Conservation (phyloP, 2,113 vertebrate species). For the pig (Sus scrofa) region T2T-Sscrofa CM000812.6:272932501-272933000, state of each 20-base stretch:
- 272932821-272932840: not conserved
- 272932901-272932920: not conserved
- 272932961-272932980: not conserved
- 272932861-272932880: not conserved
- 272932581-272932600: not conserved
- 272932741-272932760: not conserved
- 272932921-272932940: fast-evolving
- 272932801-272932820: too few species aligned
- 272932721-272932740: not conserved
- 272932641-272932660: not conserved
- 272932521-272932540: fast-evolving
- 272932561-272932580: not conserved
- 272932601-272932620: not conserved
- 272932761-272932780: not conserved
- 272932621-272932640: not conserved
- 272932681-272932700: not conserved
- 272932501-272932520: not conserved
- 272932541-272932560: not conserved
- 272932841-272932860: not conserved
- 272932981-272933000: not conserved
- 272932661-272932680: not conserved
- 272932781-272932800: too few species aligned
- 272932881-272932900: not conserved
- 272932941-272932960: not conserved
- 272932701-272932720: not conserved